These are phyloP conservation scores for Crypturellus undulatus DNA, from an alignment of 2,113 vertebrate species.

Conservation along the genomic window DNA sequence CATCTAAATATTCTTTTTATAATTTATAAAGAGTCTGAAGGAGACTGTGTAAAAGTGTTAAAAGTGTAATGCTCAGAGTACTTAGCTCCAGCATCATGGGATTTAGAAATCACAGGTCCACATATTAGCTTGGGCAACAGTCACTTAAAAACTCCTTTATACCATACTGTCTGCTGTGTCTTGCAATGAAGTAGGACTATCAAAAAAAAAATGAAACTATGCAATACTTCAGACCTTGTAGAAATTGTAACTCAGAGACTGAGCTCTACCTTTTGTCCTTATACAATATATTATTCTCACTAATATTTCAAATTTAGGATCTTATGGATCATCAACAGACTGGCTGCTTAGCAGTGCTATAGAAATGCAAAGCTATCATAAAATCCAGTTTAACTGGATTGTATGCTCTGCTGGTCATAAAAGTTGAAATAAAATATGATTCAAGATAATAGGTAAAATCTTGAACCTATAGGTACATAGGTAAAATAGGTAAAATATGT, in stretches of 20 bases:
- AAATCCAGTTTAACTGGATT: background rate
- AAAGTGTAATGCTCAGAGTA: background rate
- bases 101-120: background rate
- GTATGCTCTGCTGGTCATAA: background rate
- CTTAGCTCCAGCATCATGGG: background rate
- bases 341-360: background rate
- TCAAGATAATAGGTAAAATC: background rate
- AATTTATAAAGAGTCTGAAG: background rate
- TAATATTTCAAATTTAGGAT: background rate
- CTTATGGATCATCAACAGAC: background rate
- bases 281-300: background rate
- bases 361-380: background rate
- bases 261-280: background rate
- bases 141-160: background rate
- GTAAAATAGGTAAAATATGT: too few relatives aligned
- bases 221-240: accelerated
- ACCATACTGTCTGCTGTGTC: background rate
- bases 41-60: background rate
- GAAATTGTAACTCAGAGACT: background rate
- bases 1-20: background rate
- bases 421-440: background rate
- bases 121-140: background rate
- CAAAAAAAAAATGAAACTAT: background rate
- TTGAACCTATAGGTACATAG: too few relatives aligned
- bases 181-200: background rate